Percentiles rank a stretch among this genome's conserved stretches.
Evolutionary conservation across 2,113 vertebrate genomes (phyloP).

Genomic region (Brachyhypopomus occidentalis): DNA sequence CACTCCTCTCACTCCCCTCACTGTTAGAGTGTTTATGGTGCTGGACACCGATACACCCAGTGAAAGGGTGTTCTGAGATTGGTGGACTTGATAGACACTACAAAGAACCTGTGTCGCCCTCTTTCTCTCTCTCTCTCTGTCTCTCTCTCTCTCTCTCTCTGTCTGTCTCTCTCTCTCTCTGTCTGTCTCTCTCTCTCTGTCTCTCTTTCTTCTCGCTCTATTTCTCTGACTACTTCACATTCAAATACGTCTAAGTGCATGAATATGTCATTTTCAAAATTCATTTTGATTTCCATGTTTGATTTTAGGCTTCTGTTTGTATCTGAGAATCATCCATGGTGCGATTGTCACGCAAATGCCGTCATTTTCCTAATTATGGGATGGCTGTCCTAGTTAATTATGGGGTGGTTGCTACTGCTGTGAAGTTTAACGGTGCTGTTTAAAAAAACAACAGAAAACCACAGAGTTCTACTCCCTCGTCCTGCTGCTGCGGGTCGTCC

Average conservation of each 20-base stretch:
- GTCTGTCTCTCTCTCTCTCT: not conserved
- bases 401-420: not conserved
- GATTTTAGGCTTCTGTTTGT: not conserved
- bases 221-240: too few relatives aligned
- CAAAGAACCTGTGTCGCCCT: not conserved
- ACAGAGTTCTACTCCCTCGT: not conserved
- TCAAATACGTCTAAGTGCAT: not conserved
- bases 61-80: not conserved
- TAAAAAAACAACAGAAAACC: not conserved
- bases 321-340: not conserved
- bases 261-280: not conserved
- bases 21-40: constrained; percentile 27
- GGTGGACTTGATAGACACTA: not conserved
- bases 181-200: too few relatives aligned
- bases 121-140: not conserved
- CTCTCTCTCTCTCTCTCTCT: not conserved
- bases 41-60: not conserved
- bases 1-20: too few relatives aligned
- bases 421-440: too few relatives aligned
- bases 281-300: not conserved
- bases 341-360: not conserved
- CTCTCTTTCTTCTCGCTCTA: too few relatives aligned
- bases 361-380: not conserved
- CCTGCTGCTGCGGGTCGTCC: too few relatives aligned
- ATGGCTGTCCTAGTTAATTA: not conserved